Conservation (phyloP, 1,140 invertebrate genomes). For the Elysia chlorotica region DNA sequence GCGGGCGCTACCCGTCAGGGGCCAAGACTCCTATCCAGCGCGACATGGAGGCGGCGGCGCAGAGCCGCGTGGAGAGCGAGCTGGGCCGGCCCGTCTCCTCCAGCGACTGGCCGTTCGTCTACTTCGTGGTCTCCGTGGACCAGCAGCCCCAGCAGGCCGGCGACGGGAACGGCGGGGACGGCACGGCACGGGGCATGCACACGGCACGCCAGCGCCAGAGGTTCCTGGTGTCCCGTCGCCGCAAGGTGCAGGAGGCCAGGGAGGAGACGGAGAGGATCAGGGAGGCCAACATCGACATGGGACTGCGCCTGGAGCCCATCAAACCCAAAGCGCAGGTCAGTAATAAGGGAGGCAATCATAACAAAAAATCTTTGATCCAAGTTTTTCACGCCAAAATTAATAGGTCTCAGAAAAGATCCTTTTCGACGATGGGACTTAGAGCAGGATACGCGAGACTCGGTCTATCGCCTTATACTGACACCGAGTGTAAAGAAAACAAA, state of each 20-base stretch:
- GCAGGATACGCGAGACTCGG: too few relatives aligned
- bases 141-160: slow-evolving; percentile 5
- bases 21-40: background rate
- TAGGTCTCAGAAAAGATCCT: too few relatives aligned
- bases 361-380: too few relatives aligned
- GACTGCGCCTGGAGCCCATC: slow-evolving; percentile 15
- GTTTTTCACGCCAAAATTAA: too few relatives aligned
- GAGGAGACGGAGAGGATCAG: slow-evolving; percentile 16
- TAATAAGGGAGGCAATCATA: too few relatives aligned
- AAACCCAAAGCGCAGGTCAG: background rate
- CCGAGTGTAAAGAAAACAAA: too few relatives aligned
- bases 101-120: slow-evolving; percentile 23
- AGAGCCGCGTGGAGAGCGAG: background rate
- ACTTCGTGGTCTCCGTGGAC: slow-evolving; percentile 18
- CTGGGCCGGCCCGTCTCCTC: slow-evolving; percentile 5
- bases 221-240: background rate
- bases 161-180: background rate
- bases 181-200: background rate
- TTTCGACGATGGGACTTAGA: too few relatives aligned
- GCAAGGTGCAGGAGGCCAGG: slow-evolving; percentile 9
- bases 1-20: too few relatives aligned
- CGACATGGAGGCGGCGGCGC: background rate
- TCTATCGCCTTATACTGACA: too few relatives aligned
- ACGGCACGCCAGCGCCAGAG: slow-evolving; percentile 15
- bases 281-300: slow-evolving; percentile 19